Percentiles rank a stretch among this genome's conserved stretches.
These are phyloP conservation scores for Panagrolaimus sp. DNA, from an alignment of 1,140 invertebrate genomes.

Conservation along the genomic window DNA sequence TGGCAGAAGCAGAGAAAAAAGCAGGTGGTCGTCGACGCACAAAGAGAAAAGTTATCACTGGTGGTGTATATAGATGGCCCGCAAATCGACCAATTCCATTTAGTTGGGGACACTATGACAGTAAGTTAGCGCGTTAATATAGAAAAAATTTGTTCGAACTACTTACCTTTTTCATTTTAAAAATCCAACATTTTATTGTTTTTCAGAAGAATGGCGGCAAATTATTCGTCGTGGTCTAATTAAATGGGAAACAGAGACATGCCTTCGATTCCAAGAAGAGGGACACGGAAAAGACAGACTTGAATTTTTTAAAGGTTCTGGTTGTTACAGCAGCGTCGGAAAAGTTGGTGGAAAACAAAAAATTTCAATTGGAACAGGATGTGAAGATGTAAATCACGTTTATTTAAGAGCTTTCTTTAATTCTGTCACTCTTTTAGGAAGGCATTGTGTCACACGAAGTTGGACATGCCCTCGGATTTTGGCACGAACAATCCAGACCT, in stretches of 20 bases:
- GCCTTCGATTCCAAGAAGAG: constrained; percentile 47
- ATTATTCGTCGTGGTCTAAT: constrained; percentile 46
- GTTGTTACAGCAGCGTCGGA: constrained; percentile 55
- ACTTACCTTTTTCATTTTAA: too few species aligned
- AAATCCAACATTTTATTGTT: too few species aligned
- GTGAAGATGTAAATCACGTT: constrained; percentile 43
- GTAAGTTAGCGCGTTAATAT: too few species aligned
- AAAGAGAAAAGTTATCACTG: constrained; percentile 55
- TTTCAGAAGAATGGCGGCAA: constrained; percentile 49
- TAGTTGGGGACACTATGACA: constrained; percentile 44
- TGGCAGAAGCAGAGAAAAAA: constrained; percentile 44
- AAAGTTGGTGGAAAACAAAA: constrained; percentile 50
- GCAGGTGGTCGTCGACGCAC: constrained; percentile 24
- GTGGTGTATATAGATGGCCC: constrained; percentile 48
- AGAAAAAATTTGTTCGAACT: too few species aligned
- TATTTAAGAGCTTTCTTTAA: too few species aligned
- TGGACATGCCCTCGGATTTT: constrained; percentile 61
- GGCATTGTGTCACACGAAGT: constrained; percentile 60
- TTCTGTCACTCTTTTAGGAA: constrained; percentile 33
- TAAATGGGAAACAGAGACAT: constrained; percentile 53
- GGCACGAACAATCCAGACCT: constrained; percentile 61
- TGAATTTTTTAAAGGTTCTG: constrained; percentile 52
- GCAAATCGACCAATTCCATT: constrained; percentile 48
- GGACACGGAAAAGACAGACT: constrained; percentile 44
- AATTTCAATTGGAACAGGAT: constrained; percentile 54